Percentiles rank a stretch among this genome's conserved stretches.
These are phyloP conservation scores for Matsumurasca onukii DNA, from an alignment of 1,140 invertebrate species.

Conservation along the genomic window DNA sequence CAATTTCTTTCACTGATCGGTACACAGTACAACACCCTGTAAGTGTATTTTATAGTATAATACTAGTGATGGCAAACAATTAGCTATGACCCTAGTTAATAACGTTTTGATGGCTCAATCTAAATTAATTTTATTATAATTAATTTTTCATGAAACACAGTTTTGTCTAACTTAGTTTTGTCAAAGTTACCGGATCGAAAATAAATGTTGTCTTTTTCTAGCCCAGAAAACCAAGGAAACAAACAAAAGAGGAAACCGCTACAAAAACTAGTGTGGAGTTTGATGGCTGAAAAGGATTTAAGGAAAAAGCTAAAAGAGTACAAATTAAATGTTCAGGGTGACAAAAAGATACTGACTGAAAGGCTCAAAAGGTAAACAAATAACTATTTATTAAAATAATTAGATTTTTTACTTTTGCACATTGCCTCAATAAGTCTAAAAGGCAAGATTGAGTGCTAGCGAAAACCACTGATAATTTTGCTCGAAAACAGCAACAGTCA, in stretches of 20 bases:
- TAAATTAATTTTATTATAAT: neutral
- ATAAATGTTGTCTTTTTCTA: conserved; percentile 37
- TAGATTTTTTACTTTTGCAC: too few relatives aligned
- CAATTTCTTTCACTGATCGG: too few relatives aligned
- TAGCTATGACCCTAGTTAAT: neutral
- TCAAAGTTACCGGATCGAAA: conserved; percentile 22
- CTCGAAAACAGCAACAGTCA: too few relatives aligned
- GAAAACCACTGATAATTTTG: too few relatives aligned
- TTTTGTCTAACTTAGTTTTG: neutral
- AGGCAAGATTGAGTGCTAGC: too few relatives aligned
- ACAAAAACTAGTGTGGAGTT: conserved; percentile 56
- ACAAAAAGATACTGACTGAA: conserved; percentile 51
- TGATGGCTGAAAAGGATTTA: conserved; percentile 57
- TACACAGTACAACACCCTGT: too few relatives aligned
- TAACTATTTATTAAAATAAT: too few relatives aligned
- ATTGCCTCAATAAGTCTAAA: too few relatives aligned
- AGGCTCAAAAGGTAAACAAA: conserved; percentile 49
- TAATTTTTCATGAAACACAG: neutral
- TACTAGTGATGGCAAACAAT: too few relatives aligned
- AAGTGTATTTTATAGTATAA: too few relatives aligned
- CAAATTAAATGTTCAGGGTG: conserved; percentile 52
- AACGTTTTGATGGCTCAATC: neutral
- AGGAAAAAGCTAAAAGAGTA: conserved; percentile 54
- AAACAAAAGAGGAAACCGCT: conserved; percentile 42
- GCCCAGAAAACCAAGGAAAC: conserved; percentile 28